Base-by-base conservation (phyloP, 2,797 vertebrate species). In the Acanthurus lineatus region DNA sequence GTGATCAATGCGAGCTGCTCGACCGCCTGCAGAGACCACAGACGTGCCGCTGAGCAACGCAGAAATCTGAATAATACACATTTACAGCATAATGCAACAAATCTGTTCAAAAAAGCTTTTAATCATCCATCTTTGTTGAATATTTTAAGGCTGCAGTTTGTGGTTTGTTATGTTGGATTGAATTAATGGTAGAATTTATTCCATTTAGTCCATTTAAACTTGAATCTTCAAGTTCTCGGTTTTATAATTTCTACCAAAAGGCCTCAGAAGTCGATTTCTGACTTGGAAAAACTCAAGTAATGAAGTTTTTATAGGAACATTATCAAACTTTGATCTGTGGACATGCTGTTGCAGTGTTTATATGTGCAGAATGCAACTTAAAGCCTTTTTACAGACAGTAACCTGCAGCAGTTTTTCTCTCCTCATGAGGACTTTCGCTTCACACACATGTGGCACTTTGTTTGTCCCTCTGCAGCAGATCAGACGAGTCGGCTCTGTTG, bases 1-100 rank as follows among this genome's bases (percentile, higher is more conserved):
- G 60, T 75, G 67, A 86, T 89, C 69, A 69, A 79, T 84, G 81
- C 64, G 44, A 74, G 60, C 62, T 56, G 61, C 65, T 62, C 0
- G 71, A 63, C 84, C 88, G 9, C 81, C 86, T 48, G 19, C 75
- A 72, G 81, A 72, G 68, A 75, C 16, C 48, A 49, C 47, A 59
- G 47, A 57, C 71, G 66, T 51, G 69, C 76, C 64, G 83, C 57
- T 51, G 58, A 56, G 35, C 42, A 47, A 32, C n/a, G 9, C 47
- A 56, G 35, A 49, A 76, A 72, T 67, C 51, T 61, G 54, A 32
- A 3, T 32, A 3, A 32, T 5, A 32, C 28, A 32, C 28, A 32
- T 32, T 32, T 11, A 2, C 6, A 38, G 28, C 28, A 32, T 4
- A 68, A 78, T 48, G 48, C 9, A 44, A 42, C 61, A 74, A 35